Percentiles rank a stretch among this genome's conserved stretches.
These are phyloP conservation scores for Pachymerium ferrugineum DNA, from an alignment of 2,888 invertebrate genomes.

Conservation along the genomic window DNA sequence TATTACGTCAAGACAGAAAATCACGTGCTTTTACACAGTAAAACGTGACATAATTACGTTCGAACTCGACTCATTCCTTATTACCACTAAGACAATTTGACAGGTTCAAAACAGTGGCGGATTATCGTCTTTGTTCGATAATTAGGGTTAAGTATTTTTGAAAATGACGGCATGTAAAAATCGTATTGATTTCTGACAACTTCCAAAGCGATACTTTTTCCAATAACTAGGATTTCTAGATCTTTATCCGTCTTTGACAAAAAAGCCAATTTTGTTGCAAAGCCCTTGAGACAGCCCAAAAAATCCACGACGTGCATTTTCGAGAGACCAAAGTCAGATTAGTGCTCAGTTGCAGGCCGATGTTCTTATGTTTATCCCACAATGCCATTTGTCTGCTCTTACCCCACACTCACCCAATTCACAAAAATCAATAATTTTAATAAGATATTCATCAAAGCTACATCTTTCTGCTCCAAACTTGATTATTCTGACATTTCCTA, in stretches of 20 bases:
- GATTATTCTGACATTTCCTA: no score
- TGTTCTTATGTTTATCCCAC: slow-evolving; percentile 6
- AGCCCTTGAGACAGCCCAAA: neutral
- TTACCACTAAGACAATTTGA: no score
- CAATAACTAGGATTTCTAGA: neutral
- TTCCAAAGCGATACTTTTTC: neutral
- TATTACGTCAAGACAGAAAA: no score
- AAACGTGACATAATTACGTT: no score
- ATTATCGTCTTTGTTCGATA: no score
- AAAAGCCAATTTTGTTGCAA: neutral
- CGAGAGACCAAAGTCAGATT: neutral
- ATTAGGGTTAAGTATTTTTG: no score
- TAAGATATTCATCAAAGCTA: neutral
- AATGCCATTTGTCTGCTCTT: neutral
- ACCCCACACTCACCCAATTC: neutral
- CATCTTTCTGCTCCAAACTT: neutral
- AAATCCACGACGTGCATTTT: slow-evolving; percentile 16
- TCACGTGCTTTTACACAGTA: no score
- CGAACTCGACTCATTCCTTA: no score
- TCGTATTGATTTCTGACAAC: neutral
- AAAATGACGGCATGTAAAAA: no score
- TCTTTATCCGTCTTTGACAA: neutral
- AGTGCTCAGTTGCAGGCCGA: neutral
- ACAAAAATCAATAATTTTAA: neutral
- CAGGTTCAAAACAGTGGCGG: no score